These are phyloP conservation scores for Cybosia mesomella DNA, from an alignment of 2,888 invertebrate species.

Conservation along the genomic window DNA sequence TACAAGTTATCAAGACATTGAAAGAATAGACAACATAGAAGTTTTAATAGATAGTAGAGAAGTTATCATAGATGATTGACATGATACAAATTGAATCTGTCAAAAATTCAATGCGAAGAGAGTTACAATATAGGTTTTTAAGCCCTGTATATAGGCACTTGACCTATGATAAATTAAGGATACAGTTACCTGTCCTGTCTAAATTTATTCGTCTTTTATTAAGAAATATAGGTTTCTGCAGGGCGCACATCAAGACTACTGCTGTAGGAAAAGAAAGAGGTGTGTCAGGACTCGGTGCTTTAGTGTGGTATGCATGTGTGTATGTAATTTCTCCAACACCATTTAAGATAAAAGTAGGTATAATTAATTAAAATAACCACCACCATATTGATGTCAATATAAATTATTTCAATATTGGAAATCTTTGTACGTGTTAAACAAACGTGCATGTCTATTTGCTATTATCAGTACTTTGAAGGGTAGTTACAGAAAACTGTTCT, in stretches of 20 bases:
- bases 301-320: conserved; percentile 44
- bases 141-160: conserved; percentile 6
- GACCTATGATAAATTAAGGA: conserved; percentile 5
- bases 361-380: conserved; percentile 39
- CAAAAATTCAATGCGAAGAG: conserved; percentile 27
- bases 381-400: conserved; percentile 35
- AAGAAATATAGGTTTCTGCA: conserved; percentile 19
- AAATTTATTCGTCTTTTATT: conserved; percentile 18
- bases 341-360: conserved; percentile 32
- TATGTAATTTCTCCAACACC: conserved; percentile 48
- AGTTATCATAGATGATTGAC: conserved; percentile 21
- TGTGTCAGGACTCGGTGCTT: conserved; percentile 50
- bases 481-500: conserved; percentile 2
- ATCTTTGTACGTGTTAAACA: conserved; percentile 27
- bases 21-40: conserved; percentile 26
- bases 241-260: conserved; percentile 41
- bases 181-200: conserved; percentile 2
- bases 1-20: conserved; percentile 46
- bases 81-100: conserved; percentile 26
- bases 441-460: conserved; percentile 33
- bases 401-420: conserved; percentile 36
- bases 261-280: conserved; percentile 49
- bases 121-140: conserved; percentile 38
- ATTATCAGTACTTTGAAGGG: conserved; percentile 27
- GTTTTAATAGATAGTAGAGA: conserved; percentile 23